Base-by-base conservation (phyloP, 1,140 invertebrate species). In the Mizuhopecten yessoensis region DNA sequence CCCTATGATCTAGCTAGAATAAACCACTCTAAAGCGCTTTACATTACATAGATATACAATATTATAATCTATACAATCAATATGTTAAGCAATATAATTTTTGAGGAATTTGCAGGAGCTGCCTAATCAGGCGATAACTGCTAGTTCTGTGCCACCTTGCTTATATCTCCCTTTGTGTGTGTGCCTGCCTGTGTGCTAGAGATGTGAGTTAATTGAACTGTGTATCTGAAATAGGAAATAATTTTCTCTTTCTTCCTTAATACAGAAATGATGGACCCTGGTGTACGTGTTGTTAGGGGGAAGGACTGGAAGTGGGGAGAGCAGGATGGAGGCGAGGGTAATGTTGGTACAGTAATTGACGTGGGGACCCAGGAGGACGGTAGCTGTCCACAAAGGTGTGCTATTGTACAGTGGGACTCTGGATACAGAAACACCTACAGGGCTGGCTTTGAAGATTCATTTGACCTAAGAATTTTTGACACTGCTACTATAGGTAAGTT, bases 321-420 rank as follows among this genome's bases (percentile, higher is more conserved):
- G 36, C 93, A 94, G 45, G 93, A 94, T 92, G 93, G 92, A 23
- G 93, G 93, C 10, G 92, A 93, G 34, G 93, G 93, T 75, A 87
- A 90, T 45, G 29, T 94, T 34, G 93, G 93, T 0, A 94, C 90
- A 20, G 91, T 94, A 20, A 89, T 92, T 33, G 92, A 93, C 23
- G 88, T 94, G 0, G 91, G 91, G 86, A 88, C 39, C 42, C 36
- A 33, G 20, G 36, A 86, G 17, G 34, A 34, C 34, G n/a, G 36
- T 17, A 49, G 34, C 7, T 88, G 75, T 29, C 93, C 93, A 23
- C 88, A 86, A 5, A 49, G 89, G 17, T 93, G 92, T 92, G 93
- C 88, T 0, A 86, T 91, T 29, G 90, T 94, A 36, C 88, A 92
- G 45, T 94, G 93, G 93, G 93, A 94, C 75, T 87, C 49, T 34